Evolutionary conservation across 2,888 invertebrate species (phyloP).

Genomic region (Argyresthia goedartella): DNA sequence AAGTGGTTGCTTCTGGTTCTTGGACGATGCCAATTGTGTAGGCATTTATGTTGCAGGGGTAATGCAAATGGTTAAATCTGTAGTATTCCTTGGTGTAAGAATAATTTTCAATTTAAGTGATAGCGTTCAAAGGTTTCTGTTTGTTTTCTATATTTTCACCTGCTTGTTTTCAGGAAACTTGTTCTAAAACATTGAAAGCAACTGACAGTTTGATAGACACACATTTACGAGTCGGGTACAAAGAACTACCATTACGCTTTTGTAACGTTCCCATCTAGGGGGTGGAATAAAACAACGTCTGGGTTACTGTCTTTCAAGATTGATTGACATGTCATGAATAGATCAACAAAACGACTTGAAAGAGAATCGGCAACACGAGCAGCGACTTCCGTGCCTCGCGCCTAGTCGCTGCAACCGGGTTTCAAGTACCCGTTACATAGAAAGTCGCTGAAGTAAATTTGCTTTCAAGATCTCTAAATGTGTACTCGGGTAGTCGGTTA

Average conservation of each 20-base stretch:
- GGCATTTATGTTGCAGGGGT: background rate
- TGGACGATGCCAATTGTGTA: background rate
- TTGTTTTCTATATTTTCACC: no score
- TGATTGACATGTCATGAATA: conserved; percentile 47
- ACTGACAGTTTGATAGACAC: no score
- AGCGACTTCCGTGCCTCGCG: conserved; percentile 23
- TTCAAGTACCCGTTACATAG: no score
- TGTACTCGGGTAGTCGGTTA: no score
- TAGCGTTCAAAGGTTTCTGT: no score
- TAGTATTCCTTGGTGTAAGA: no score
- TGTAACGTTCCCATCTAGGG: background rate
- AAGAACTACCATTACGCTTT: background rate
- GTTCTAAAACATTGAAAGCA: no score
- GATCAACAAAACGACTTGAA: conserved; percentile 35
- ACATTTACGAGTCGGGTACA: no score
- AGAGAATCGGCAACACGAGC: conserved; percentile 46
- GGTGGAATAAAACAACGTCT: background rate
- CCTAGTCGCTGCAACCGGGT: background rate
- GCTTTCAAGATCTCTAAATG: no score
- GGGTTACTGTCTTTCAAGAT: conserved; percentile 13
- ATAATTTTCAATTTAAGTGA: no score
- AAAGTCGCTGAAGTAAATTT: no score
- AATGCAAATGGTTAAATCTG: background rate
- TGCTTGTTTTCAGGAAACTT: no score
- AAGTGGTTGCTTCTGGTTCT: background rate